phyloP scores from a whole-genome alignment of 1,140 invertebrate genomes.

The Caenorhabditis inopinata region DNA sequence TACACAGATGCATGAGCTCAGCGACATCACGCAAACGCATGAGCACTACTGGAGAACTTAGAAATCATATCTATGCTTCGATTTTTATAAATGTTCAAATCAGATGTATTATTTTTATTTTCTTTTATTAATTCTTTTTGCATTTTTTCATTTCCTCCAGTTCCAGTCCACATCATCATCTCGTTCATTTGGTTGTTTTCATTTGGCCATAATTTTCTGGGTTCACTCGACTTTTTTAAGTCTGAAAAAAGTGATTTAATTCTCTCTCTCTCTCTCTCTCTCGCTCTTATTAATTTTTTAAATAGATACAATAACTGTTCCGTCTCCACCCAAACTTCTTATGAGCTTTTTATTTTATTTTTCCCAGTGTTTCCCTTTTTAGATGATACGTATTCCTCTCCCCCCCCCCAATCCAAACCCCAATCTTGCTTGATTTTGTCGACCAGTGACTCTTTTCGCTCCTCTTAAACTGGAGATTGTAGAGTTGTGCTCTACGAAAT shows the following conservation, averaged over 20 bases:
- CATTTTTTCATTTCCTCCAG: constrained; percentile 6
- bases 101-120: too few species aligned
- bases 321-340: background rate
- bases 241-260: background rate
- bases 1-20: constrained; percentile 35
- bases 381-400: background rate
- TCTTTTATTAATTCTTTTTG: too few species aligned
- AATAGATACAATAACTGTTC: background rate
- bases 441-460: background rate
- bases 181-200: background rate
- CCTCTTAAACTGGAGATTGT: background rate
- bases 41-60: constrained; percentile 29
- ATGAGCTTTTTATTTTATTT: constrained; percentile 19
- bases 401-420: background rate
- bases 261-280: background rate
- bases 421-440: background rate
- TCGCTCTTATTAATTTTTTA: background rate
- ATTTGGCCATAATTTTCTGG: constrained; percentile 5
- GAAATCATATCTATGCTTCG: too few species aligned
- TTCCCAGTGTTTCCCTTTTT: background rate
- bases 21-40: constrained; percentile 16
- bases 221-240: background rate
- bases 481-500: constrained; percentile 19
- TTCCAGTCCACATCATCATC: constrained; percentile 15
- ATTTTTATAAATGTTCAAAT: too few species aligned